phyloP scores from a whole-genome alignment of 2,113 vertebrate genomes.

The Hippopotamus amphibius region DNA sequence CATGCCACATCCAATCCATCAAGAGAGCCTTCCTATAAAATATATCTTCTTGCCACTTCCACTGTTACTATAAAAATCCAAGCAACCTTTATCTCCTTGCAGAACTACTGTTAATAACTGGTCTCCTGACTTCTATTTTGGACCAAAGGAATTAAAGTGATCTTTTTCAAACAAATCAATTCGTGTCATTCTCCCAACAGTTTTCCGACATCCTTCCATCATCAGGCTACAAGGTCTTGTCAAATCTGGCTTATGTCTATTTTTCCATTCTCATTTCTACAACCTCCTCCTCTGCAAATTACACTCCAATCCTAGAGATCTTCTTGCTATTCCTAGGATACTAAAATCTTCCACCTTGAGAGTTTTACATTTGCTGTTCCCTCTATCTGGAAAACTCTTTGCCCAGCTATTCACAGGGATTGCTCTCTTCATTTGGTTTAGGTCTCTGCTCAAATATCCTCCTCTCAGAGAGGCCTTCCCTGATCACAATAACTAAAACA shows the following conservation, averaged over 20 bases:
- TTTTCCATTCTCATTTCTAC: not conserved
- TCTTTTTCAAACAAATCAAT: constrained; percentile 23
- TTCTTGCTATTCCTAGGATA: not conserved
- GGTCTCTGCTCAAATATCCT: not conserved
- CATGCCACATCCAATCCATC: not conserved
- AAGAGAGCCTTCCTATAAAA: not conserved
- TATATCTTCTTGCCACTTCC: not conserved
- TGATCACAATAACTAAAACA: not conserved
- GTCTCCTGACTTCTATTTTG: not conserved
- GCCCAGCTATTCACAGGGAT: not conserved
- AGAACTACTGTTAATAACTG: not conserved
- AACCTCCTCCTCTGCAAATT: not conserved
- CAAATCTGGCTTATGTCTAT: not conserved
- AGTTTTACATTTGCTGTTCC: not conserved
- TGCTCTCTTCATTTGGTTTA: not conserved
- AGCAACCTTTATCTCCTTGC: not conserved
- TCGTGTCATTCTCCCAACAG: not conserved
- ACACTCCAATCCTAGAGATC: not conserved
- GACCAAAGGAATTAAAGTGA: not conserved
- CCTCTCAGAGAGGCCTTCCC: not conserved
- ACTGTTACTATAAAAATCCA: not conserved
- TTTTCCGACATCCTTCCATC: not conserved
- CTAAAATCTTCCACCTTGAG: not conserved
- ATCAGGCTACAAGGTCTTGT: not conserved
- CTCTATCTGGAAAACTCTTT: not conserved